These are phyloP conservation scores for Notarius lentiginosus DNA, from an alignment of 2,113 vertebrate genomes.

Conservation along the genomic window DNA sequence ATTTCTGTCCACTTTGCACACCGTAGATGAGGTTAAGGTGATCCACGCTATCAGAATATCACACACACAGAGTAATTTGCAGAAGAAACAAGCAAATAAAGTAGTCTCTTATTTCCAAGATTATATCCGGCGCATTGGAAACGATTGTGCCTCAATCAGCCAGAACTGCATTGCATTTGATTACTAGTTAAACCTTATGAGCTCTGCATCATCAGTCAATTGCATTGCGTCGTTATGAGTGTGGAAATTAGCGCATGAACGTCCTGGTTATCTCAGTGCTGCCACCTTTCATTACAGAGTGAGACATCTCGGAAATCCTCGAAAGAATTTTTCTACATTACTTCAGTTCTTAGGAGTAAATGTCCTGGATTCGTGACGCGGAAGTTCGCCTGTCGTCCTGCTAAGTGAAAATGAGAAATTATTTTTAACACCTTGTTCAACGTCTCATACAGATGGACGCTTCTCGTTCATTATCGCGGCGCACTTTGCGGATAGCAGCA, in stretches of 20 bases:
- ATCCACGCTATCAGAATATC: not conserved
- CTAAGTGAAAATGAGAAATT: slow-evolving; percentile 66
- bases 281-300: not conserved
- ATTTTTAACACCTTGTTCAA: slow-evolving; percentile 68
- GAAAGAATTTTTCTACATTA: not conserved
- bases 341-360: not conserved
- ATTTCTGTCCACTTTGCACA: not conserved
- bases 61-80: not conserved
- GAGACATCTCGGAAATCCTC: not conserved
- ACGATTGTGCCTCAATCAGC: not conserved
- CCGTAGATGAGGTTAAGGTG: not conserved
- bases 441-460: slow-evolving; percentile 69
- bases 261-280: not conserved
- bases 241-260: not conserved
- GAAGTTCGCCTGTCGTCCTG: slow-evolving; percentile 56
- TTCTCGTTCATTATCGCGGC: slow-evolving; percentile 74
- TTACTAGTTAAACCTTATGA: not conserved
- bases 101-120: not conserved
- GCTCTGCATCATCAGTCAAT: not conserved
- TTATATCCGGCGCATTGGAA: not conserved
- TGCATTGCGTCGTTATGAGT: not conserved
- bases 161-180: not conserved
- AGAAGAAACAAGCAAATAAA: not conserved
- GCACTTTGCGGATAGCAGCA: slow-evolving; percentile 68
- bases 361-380: not conserved